Base-by-base conservation (phyloP, 2,113 vertebrate genomes). In the Datnioides undecimradiatus region DNA sequence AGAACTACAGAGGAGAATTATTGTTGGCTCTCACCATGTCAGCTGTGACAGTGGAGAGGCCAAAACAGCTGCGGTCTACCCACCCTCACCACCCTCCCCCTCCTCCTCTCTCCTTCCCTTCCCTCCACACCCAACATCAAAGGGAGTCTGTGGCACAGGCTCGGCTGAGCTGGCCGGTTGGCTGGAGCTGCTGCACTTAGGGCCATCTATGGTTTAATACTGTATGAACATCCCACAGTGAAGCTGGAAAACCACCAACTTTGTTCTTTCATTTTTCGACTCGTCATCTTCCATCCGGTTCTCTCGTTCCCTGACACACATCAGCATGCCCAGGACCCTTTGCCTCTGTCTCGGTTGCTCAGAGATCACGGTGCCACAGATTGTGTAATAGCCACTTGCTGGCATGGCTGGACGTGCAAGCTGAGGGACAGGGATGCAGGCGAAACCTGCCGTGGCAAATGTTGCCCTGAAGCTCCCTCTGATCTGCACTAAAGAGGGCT, bases 31-130 rank as follows among this genome's bases (percentile, higher is more conserved):
- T 67, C 19, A n/a, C 78, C 23, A 33, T 89, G 84, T 89, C 87
- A 88, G 87, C 89, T 91, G 87, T 81, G 88, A 82, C 88, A 84
- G 81, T 79, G 70, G 68, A 74, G 86, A 75, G 84, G 91, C 89
- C 84, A 83, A 87, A 92, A 89, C 91, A 93, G 90, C 90, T 93
- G 92, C 84, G 60, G 64, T 82, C 75, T 83, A 34, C 79, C 79
- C 72, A 57, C 70, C 55, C 52, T 60, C 72, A 23, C 57, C 73
- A 27, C 72, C 48, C 62, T 65, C 73, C 72, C 48, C 69, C 41
- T 41, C 70, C 55, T 54, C 64, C 52, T 67, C 36, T 45, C 76
- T n/a, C 66, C 9, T 59, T 70, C 74, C 72, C 75, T 29, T 78
- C 69, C 70, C 82, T 75, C 36, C 66, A 9, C 31, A 7, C 16